phyloP scores from a whole-genome alignment of 2,888 invertebrate genomes.

The Cerastoderma edule region DNA sequence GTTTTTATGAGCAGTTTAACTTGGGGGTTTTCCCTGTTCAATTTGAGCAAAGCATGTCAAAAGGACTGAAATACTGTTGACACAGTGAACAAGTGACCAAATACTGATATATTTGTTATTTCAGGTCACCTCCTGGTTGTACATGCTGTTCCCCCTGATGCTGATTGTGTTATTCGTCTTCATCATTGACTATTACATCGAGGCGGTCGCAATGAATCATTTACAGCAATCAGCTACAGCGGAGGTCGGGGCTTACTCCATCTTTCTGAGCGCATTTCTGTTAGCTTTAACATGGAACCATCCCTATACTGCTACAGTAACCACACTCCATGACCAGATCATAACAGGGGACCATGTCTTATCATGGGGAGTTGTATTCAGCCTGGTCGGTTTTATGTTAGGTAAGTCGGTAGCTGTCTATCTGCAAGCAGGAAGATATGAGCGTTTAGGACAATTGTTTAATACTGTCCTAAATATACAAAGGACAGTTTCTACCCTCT shows the following conservation, averaged over 20 bases:
- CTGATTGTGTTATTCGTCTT: conserved; percentile 84
- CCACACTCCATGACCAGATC: conserved; percentile 76
- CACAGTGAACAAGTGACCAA: too few relatives aligned
- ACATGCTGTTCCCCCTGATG: conserved; percentile 79
- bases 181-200: conserved; percentile 85
- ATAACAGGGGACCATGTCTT: conserved; percentile 83
- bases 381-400: conserved; percentile 83
- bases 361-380: conserved; percentile 85
- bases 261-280: conserved; percentile 83
- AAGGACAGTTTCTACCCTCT: too few relatives aligned
- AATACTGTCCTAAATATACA: too few relatives aligned
- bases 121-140: conserved; percentile 78
- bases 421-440: too few relatives aligned
- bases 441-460: too few relatives aligned
- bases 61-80: too few relatives aligned
- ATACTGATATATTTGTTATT: conserved; percentile 14
- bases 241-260: conserved; percentile 83
- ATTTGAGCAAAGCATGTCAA: too few relatives aligned
- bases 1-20: too few relatives aligned
- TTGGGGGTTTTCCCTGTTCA: too few relatives aligned
- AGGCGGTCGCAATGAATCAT: conserved; percentile 81
- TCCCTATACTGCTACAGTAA: conserved; percentile 78
- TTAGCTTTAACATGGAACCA: conserved; percentile 82
- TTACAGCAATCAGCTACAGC: conserved; percentile 81
- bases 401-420: too few relatives aligned